Evolutionary conservation across 2,113 vertebrate species (phyloP), one percentile per base, ranked within the genome.

Genomic region (Phasianus colchicus): DNA sequence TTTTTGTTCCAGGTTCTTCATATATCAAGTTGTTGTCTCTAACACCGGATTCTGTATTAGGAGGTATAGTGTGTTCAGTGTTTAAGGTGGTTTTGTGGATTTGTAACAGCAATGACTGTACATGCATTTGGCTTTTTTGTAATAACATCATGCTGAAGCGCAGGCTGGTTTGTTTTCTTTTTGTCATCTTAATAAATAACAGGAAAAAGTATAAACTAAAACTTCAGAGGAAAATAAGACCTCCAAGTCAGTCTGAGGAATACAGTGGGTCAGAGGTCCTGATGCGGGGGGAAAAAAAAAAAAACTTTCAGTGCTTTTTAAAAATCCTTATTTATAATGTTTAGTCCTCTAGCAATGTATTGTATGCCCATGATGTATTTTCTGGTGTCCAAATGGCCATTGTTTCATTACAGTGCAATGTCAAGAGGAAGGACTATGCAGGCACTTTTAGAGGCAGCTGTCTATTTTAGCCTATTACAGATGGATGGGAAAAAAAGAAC

Each of bases 21-120:
- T 99, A 99, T 87, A 95, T 99, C 71, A 99, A 98, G 88, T 96
- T 99, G 19, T 79, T 99, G 95, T 92, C 89, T 69, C 96, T 99
- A 79, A 99, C 98, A 1, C 85, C 97, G 10, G 21, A 74, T 38
- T 60, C 96, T 27, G 98, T 98, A 86, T 97, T 99, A 54, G 97
- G 98, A 98, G 99, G 99, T 99, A 94, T 78, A 73, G 22, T 76
- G 16, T 10, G 58, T 70, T 60, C 12, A 40, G 3, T 76, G 47
- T 80, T 86, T 40, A 54, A 52, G 13, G 12, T 91, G 84, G 5
- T 13, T 79, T 61, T 75, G 32, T 11, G 61, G 29, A 48, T 87
- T 38, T 15, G 6, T 60, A 65, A 54, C 78, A 34, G 34, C 10
- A 32, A 14, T 61, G 47, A 24, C 47, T 69, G 8, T 72, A 52